Base-by-base conservation (phyloP, 2,113 vertebrate genomes). In the Meleagris gallopavo region DNA sequence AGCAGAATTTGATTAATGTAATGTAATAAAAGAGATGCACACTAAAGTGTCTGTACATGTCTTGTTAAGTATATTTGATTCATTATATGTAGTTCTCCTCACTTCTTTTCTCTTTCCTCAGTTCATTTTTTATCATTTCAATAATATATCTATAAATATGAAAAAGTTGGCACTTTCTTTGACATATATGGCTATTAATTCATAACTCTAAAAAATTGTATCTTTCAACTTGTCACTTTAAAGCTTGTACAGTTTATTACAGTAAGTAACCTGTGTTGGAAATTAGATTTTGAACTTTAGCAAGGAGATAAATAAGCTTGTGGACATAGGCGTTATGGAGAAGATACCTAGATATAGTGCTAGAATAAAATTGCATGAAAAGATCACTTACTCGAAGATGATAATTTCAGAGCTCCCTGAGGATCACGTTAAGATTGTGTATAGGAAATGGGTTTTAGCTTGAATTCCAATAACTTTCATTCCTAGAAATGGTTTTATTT, bases 141-240 rank as follows among this genome's bases (percentile, higher is more conserved):
- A 98, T 98, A 98, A 98, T 99, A 98, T 98, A 98, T 99, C 99
- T 98, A 99, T 98, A 98, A 98, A 98, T 98, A 98, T 98, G 98
- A 98, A 98, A 98, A 98, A 98, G 98, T 98, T 98, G 98, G 98
- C 98, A 98, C 97, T 98, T 98, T 97, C 97, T 97, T 98, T 97
- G 98, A 98, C 98, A 95, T 98, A 97, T 98, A 98, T 89, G 96
- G 97, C 97, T 98, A 98, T 98, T 98, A 98, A 98, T 98, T 98
- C 96, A 98, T 98, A 97, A 97, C 97, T 98, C 97, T 98, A 97
- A 98, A 98, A 98, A 98, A 98, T 97, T 95, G 94, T 98, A 97
- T 97, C 98, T 97, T 98, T 98, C 98, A 98, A 98, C 96, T 94
- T 98, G 98, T 98, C 98, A 97, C 95, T 98, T 98, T 97, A 97